A percentile compares a stretch with the other conserved stretches of the same genome.
phyloP scores from a whole-genome alignment of 1,140 invertebrate genomes.

The Solenopsis fugax region DNA sequence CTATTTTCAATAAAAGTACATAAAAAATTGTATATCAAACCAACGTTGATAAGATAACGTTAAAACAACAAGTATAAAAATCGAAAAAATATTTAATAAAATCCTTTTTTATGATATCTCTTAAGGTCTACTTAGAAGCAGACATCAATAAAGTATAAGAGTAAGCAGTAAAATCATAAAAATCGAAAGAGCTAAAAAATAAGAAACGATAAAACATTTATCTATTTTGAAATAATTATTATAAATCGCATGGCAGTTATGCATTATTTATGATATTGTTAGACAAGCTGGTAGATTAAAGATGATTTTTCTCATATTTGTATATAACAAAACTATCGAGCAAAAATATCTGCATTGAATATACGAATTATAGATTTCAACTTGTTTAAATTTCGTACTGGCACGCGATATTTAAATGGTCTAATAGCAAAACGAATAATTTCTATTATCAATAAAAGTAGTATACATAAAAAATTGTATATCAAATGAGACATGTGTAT shows the following conservation, averaged over 20 bases:
- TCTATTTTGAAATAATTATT: constrained; percentile 6
- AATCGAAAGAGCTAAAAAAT: background rate
- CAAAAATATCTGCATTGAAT: too few species aligned
- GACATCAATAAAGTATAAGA: background rate
- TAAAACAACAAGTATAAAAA: background rate
- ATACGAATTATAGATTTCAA: too few species aligned
- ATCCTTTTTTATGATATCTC: background rate
- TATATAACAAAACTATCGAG: too few species aligned
- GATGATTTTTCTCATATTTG: too few species aligned
- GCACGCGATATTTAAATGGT: too few species aligned
- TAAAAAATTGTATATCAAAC: background rate
- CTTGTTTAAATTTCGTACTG: too few species aligned
- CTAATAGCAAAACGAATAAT: background rate
- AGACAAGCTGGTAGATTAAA: too few species aligned
- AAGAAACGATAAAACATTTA: background rate
- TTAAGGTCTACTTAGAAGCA: background rate
- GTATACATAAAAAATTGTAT: too few species aligned
- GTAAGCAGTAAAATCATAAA: background rate
- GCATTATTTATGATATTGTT: background rate
- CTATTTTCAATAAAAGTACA: background rate
- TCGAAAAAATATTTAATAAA: background rate
- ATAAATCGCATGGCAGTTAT: background rate
- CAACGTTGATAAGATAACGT: background rate
- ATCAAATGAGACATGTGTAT: too few species aligned
- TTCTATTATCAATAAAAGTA: background rate